Evolutionary conservation across 2,113 vertebrate genomes (phyloP).

Genomic region (Mola mola): DNA sequence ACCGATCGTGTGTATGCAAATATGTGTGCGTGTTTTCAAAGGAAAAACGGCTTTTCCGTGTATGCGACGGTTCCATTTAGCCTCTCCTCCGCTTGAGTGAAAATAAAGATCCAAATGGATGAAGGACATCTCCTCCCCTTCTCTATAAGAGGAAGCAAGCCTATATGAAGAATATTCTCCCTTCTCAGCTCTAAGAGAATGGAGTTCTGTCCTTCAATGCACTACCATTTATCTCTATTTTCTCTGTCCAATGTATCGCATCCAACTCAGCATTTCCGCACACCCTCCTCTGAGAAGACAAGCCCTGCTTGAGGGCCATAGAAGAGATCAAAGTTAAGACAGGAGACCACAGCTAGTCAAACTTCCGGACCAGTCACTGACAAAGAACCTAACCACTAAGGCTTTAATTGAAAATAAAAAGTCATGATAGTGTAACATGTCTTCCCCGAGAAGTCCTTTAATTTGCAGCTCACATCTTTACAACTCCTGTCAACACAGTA

Average conservation of each 20-base stretch:
- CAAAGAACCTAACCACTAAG: conserved; percentile 37
- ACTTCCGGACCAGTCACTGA: conserved; percentile 11
- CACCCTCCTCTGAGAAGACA: conserved; percentile 43
- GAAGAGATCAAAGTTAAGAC: conserved; percentile 26
- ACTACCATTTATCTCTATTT: conserved; percentile 71
- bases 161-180: conserved; percentile 40
- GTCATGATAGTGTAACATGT: conserved; percentile 18
- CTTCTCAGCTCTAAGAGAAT: conserved; percentile 39
- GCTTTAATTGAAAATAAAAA: conserved; percentile 31
- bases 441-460: conserved; percentile 3
- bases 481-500: background rate
- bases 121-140: conserved; percentile 32
- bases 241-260: conserved; percentile 51
- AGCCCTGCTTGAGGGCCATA: conserved; percentile 25
- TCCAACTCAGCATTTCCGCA: conserved; percentile 61
- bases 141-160: conserved; percentile 17
- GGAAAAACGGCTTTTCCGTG: conserved; percentile 44
- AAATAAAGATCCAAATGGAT: conserved; percentile 46
- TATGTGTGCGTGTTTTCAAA: conserved; percentile 42
- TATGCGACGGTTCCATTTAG: conserved; percentile 22
- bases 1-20: conserved; percentile 55
- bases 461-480: background rate
- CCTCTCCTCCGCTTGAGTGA: conserved; percentile 35
- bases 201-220: conserved; percentile 54
- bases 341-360: conserved; percentile 31